Evolutionary conservation across 1,140 invertebrate genomes (phyloP).

Genomic region (Venustaconcha ellipsiformis): DNA sequence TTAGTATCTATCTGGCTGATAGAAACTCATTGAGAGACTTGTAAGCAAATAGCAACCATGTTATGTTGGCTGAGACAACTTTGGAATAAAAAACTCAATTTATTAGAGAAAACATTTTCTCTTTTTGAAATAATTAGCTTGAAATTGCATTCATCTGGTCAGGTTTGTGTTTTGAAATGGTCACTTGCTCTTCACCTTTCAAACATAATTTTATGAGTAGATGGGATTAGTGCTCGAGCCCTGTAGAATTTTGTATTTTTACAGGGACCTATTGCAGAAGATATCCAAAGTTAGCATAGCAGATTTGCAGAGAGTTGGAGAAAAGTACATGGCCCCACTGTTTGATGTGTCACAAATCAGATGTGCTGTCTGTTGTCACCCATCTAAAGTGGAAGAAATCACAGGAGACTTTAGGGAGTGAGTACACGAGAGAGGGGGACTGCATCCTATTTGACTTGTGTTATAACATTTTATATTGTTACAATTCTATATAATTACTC

Average conservation of each 20-base stretch:
- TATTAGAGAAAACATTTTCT: background rate
- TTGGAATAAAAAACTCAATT: background rate
- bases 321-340: conserved; percentile 78
- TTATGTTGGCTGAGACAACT: too few relatives aligned
- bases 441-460: too few relatives aligned
- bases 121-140: background rate
- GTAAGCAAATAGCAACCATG: too few relatives aligned
- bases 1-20: too few relatives aligned
- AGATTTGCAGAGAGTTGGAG: conserved; percentile 77
- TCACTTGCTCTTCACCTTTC: background rate
- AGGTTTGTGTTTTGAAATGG: background rate
- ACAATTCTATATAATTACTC: too few relatives aligned
- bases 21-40: too few relatives aligned
- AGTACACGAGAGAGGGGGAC: conserved; percentile 16
- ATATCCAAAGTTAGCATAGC: conserved; percentile 77
- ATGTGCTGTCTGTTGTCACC: conserved; percentile 81
- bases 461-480: too few relatives aligned
- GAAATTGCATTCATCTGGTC: background rate
- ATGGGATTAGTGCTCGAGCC: background rate
- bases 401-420: conserved; percentile 73
- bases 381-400: conserved; percentile 80
- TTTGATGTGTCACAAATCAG: conserved; percentile 73
- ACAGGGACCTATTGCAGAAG: conserved; percentile 76
- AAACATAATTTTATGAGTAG: background rate
- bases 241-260: conserved; percentile 28